Conservation (phyloP, 2,113 vertebrate species). For the Tapirus terrestris region DNA sequence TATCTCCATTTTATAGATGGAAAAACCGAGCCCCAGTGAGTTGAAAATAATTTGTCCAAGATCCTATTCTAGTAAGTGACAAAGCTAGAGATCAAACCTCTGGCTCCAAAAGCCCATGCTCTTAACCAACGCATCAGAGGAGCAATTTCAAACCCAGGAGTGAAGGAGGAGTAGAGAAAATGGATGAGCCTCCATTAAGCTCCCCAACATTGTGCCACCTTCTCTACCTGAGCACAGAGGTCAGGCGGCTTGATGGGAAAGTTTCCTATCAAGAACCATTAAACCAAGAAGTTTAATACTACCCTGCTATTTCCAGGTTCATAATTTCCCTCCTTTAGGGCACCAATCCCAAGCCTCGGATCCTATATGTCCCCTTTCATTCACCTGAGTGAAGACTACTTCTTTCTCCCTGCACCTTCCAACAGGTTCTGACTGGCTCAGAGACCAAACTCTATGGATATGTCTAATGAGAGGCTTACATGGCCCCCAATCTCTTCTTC, state of each 20-base stretch:
- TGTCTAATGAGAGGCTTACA: rapidly evolving
- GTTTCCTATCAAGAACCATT: not conserved
- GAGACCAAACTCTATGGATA: not conserved
- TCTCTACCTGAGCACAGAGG: not conserved
- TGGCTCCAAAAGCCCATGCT: not conserved
- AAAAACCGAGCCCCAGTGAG: not conserved
- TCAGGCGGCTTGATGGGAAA: not conserved
- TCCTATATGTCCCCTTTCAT: not conserved
- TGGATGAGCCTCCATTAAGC: not conserved
- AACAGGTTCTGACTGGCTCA: not conserved
- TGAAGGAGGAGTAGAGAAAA: not conserved
- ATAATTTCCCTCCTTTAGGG: not conserved
- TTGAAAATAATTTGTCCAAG: not conserved
- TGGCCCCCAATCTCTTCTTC: not conserved
- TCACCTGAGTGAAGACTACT: not conserved
- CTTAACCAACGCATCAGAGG: not conserved
- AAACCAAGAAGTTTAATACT: not conserved
- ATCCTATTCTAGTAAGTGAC: not conserved
- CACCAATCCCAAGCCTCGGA: not conserved
- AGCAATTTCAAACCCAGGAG: not conserved
- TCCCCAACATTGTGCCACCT: rapidly evolving
- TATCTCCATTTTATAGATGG: not conserved
- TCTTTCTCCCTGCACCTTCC: not conserved
- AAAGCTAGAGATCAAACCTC: not conserved
- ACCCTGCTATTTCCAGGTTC: not conserved